These are phyloP conservation scores for Mirza zaza DNA, from an alignment of 2,113 vertebrate species.

Conservation along the genomic window DNA sequence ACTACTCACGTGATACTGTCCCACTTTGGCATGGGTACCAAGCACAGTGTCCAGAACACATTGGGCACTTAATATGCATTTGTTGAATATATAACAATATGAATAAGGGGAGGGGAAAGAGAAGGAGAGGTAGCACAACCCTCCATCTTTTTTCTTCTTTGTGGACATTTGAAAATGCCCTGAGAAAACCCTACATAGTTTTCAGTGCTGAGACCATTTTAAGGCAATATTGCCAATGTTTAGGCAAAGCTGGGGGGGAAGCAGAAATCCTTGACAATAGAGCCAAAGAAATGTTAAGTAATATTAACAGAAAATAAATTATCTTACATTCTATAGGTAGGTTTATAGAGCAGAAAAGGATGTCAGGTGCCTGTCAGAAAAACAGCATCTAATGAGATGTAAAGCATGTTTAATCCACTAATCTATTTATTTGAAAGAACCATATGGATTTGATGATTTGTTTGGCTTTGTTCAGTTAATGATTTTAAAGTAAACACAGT, in stretches of 20 bases:
- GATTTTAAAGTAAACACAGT: constrained; percentile 10
- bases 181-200: not conserved
- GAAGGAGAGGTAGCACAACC: not conserved
- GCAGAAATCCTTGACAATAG: not conserved
- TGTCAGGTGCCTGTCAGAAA: not conserved
- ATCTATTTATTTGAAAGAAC: not conserved
- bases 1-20: not conserved
- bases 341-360: not conserved
- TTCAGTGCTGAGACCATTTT: not conserved
- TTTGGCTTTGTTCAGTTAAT: not conserved
- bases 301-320: not conserved
- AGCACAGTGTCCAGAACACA: not conserved
- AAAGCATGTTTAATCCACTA: not conserved
- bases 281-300: not conserved
- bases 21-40: not conserved
- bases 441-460: not conserved
- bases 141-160: not conserved
- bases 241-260: not conserved
- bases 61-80: not conserved
- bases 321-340: not conserved
- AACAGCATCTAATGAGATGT: not conserved
- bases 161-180: not conserved
- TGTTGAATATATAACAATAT: not conserved
- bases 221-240: not conserved
- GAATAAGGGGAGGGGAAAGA: not conserved